Evolutionary conservation across 2,797 vertebrate species (phyloP).

Genomic region (Lacerta viridis): DNA sequence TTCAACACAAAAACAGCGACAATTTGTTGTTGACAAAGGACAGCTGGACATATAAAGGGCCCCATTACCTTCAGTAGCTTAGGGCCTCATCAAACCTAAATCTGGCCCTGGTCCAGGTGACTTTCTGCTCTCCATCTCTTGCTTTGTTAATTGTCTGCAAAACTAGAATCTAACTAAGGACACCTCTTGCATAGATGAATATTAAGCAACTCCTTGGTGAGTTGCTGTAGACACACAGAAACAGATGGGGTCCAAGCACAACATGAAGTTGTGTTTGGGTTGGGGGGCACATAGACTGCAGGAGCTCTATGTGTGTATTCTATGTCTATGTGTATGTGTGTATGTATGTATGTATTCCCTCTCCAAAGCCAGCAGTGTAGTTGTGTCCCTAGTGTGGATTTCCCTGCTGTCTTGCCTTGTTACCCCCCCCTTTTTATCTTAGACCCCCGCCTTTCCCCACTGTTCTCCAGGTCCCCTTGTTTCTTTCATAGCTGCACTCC

Average conservation of each 20-base stretch:
- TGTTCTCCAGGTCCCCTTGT: slow-evolving; percentile 45
- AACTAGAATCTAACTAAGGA: not conserved
- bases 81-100: no score
- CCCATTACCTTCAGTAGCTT: no score
- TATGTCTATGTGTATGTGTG: not conserved
- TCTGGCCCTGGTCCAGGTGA: no score
- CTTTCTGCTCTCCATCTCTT: not conserved
- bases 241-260: not conserved
- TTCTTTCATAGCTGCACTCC: slow-evolving; percentile 45
- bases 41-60: no score
- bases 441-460: rapidly evolving
- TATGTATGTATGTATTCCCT: no score
- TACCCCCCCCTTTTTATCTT: not conserved
- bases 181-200: not conserved
- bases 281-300: not conserved
- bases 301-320: not conserved
- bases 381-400: not conserved
- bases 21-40: no score
- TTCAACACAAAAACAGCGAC: no score
- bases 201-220: not conserved
- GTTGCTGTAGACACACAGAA: not conserved
- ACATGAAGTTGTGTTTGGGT: not conserved
- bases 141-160: not conserved
- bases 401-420: not conserved
- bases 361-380: not conserved